Percentiles rank a stretch among this genome's conserved stretches.
Evolutionary conservation across 35 echinoderm and acorn worm species (phyloP).

Genomic region (Ophioderma brevispina): DNA sequence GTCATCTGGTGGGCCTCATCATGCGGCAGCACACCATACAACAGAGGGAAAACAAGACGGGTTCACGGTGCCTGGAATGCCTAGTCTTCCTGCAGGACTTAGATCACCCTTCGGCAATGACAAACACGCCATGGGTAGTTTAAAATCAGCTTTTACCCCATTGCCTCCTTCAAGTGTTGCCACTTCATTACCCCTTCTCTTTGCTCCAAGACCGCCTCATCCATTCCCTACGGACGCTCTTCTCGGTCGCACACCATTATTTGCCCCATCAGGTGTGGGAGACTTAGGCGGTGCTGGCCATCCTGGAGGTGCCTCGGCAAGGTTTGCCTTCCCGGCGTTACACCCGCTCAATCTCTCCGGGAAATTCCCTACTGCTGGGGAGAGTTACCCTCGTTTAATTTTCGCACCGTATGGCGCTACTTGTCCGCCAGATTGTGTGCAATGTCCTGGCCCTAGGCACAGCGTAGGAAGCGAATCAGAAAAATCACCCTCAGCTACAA

Average conservation of each 20-base stretch:
- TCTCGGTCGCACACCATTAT: constrained; percentile 75
- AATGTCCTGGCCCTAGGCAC: constrained; percentile 68
- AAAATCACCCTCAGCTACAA: constrained; percentile 55
- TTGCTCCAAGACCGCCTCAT: constrained; percentile 88
- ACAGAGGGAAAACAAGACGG: constrained; percentile 21
- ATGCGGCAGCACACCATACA: neutral
- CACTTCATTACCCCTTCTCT: constrained; percentile 67
- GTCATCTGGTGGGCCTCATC: neutral
- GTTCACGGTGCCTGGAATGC: constrained; percentile 19
- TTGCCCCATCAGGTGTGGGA: constrained; percentile 62
- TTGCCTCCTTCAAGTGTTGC: constrained; percentile 73
- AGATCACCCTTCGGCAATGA: constrained; percentile 30
- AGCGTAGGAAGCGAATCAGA: constrained; percentile 62
- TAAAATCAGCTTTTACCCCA: constrained; percentile 97
- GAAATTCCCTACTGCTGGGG: constrained; percentile 68
- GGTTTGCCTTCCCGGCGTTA: constrained; percentile 85
- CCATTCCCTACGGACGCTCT: constrained; percentile 91
- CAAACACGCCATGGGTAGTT: constrained; percentile 63
- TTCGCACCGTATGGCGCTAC: constrained; percentile 71
- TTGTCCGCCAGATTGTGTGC: constrained; percentile 91
- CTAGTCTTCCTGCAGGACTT: constrained; percentile 19
- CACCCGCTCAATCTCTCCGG: constrained; percentile 81
- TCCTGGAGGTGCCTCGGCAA: constrained; percentile 35
- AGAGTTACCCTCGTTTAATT: constrained; percentile 84
- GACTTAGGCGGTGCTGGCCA: constrained; percentile 58